Evolutionary conservation across 1,140 invertebrate species (phyloP).

Genomic region (Drosophila sulfurigaster): DNA sequence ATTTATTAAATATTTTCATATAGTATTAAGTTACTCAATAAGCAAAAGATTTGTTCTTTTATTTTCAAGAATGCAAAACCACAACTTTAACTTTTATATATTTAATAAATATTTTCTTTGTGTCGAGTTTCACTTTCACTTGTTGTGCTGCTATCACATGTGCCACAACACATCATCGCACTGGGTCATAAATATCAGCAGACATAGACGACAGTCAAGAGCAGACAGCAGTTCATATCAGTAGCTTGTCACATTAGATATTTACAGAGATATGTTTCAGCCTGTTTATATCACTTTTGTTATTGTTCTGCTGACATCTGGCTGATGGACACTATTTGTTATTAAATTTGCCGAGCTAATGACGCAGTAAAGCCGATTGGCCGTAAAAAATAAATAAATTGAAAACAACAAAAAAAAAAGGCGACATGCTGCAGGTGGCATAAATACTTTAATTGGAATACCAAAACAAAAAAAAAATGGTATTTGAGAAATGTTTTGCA

Average conservation of each 20-base stretch:
- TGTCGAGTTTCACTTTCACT: slow-evolving; percentile 3
- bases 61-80: no score
- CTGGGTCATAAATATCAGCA: slow-evolving; percentile 39
- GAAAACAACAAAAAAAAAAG: background rate
- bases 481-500: slow-evolving; percentile 16
- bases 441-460: background rate
- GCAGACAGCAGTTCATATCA: slow-evolving; percentile 34
- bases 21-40: background rate
- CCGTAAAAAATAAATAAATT: background rate
- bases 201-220: slow-evolving; percentile 1
- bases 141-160: slow-evolving; percentile 11
- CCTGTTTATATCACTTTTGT: slow-evolving; percentile 22
- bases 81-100: background rate
- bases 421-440: background rate
- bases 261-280: slow-evolving; percentile 36
- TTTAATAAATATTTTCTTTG: slow-evolving; percentile 1
- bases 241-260: slow-evolving; percentile 38
- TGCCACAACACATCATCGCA: slow-evolving; percentile 19
- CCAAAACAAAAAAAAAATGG: slow-evolving; percentile 3
- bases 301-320: slow-evolving; percentile 36
- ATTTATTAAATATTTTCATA: background rate
- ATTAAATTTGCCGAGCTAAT: slow-evolving; percentile 56
- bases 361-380: slow-evolving; percentile 30
- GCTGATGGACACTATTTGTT: slow-evolving; percentile 67
- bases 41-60: background rate